Base-by-base conservation (phyloP, 1,140 invertebrate species). In the Physella acuta region DNA sequence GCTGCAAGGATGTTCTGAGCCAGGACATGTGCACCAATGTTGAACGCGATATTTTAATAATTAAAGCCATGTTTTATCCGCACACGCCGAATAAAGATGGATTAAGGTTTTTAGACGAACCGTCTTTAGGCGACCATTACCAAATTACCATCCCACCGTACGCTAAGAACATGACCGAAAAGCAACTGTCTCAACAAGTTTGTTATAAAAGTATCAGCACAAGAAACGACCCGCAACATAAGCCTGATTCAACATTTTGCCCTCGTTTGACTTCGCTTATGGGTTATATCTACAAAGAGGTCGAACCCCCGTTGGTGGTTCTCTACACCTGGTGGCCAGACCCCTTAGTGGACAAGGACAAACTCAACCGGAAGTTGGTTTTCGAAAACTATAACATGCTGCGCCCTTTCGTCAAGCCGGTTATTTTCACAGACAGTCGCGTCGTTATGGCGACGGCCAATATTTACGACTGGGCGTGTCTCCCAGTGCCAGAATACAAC, bases 261-360 rank as follows among this genome's bases (percentile, higher is more conserved):
- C 20, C 34, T 11, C 34, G 52, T 5, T 39, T 67, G 0, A 33
- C 17, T 5, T 24, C 3, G 3, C 33, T 67, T 1, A 3, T 39
- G 1, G 24, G 36, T 4, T 30, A 67, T n/a, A 56, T 67, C 26
- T 8, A 55, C 16, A 11, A 3, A 4, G 52, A 39, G 1, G 1
- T 17, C 26, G 28, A 56, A 39, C 53, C 53, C 14, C 34, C 51
- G 5, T 30, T 67, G n/a, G 31, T 67, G 53, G 36, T 39, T 8
- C 1, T 67, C 16, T 67, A 36, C 52, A 67, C 64, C 3, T 67
- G 64, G 64, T 24, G 51, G 8, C 64, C 64, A 2, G 64, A 67
- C 34, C 52, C 51, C 3, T 28, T 67, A 1, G 8, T 16, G 0
- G 64, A 67, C 28, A n/a, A 28, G 4, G 52, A 56, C 4, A 56